Conservation (phyloP, 2,113 vertebrate species). For the Scomber scombrus region DNA sequence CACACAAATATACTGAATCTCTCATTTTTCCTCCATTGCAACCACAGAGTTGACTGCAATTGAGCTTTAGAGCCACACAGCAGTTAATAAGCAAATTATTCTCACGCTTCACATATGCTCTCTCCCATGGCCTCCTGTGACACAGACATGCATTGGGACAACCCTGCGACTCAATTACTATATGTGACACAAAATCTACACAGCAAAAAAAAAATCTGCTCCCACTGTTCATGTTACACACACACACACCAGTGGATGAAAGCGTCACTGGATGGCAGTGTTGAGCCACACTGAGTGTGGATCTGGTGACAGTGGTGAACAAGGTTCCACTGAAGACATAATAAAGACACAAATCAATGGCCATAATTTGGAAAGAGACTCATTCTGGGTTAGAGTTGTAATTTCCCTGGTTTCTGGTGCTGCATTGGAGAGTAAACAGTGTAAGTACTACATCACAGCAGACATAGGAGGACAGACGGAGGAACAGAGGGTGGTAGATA, state of each 20-base stretch:
- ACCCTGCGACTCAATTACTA: neutral
- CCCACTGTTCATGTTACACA: neutral
- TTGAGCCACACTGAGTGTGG: conserved; percentile 75
- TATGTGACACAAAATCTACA: conserved; percentile 9
- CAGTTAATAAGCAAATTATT: neutral
- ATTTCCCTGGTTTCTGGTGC: conserved; percentile 76
- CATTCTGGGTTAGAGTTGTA: conserved; percentile 75
- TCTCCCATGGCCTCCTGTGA: neutral
- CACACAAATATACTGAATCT: conserved; percentile 25
- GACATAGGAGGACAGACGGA: conserved; percentile 35
- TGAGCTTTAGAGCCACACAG: neutral
- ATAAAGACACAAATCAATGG: conserved; percentile 87
- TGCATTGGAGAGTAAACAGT: conserved; percentile 77
- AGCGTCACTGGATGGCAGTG: conserved; percentile 85
- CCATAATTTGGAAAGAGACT: conserved; percentile 81
- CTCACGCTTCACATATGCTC: neutral
- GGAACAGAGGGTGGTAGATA: conserved; percentile 38
- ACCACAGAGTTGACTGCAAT: neutral
- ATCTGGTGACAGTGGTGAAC: conserved; percentile 47
- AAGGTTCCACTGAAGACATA: conserved; percentile 74
- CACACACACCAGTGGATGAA: conserved; percentile 5
- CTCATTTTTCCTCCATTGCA: neutral
- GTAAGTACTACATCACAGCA: conserved; percentile 71
- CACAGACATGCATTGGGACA: conserved; percentile 1
- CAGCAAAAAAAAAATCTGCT: neutral